Base-by-base conservation (phyloP, 2,888 invertebrate genomes). In the Abrostola triplasia region DNA sequence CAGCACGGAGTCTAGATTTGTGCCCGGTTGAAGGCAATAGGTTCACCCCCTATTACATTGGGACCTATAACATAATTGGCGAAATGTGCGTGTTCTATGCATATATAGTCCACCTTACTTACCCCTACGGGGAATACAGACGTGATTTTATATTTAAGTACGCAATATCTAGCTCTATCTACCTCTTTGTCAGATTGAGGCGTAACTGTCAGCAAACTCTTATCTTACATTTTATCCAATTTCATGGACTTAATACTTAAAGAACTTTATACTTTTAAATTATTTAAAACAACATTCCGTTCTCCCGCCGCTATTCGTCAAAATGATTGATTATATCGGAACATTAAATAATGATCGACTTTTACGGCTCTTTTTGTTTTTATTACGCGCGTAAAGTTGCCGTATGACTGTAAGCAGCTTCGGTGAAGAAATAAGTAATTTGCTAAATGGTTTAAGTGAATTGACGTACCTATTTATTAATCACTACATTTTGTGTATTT, bases 291-390 rank as follows among this genome's bases (percentile, higher is more conserved):
- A 56, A 47, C 44, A 41, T 9, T 38, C 5, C 5, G 35, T 55
- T n/a, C 13, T 36, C 37, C 35, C 38, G 47, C n/a, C 38, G 52
- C 41, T 36, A 65, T 71, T 75, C 64, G 65, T 71, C 75, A 74
- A 62, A 64, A 68, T 76, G 76, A 76, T 76, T 76, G 78, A 76
- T 76, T 56, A 13, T 67, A 73, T 70, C 12, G 47, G 8, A 51
- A 47, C 51, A 24, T 49, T 56, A 53, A 55, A 68, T 71, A 73
- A 73, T 73, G 62, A 64, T 76, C 36, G 54, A 36, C 24, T 54
- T 60, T 57, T 59, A 24, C 35, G 2, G 38, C 24, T 56, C 8
- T 35, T 69, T 70, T 64, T 52, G 52, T 64, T 67, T 47, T 66
- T 51, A 42, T 51, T 40, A 35, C 24, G 10, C 36, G 11, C 0